Evolutionary conservation across 2,113 vertebrate genomes (phyloP).

Genomic region (Octodon degus): DNA sequence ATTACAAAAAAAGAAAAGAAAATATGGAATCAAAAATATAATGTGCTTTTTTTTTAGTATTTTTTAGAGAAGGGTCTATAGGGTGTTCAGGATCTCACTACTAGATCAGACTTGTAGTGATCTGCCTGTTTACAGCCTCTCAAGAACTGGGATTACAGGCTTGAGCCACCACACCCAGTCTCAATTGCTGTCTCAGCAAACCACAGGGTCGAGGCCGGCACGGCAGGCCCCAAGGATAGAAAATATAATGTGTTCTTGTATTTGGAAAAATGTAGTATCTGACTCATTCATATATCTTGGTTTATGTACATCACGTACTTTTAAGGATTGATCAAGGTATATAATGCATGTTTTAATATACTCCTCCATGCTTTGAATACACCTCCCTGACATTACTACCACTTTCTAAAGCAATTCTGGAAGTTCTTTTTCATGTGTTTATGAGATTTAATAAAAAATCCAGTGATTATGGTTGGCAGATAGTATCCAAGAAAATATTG

Average conservation of each 20-base stretch:
- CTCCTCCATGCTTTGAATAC: neutral
- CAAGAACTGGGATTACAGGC: too few species aligned
- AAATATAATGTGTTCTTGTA: neutral
- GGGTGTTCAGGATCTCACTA: too few species aligned
- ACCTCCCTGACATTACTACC: neutral
- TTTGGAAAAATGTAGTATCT: neutral
- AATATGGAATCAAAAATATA: neutral
- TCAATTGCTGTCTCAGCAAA: too few species aligned
- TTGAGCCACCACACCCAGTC: too few species aligned
- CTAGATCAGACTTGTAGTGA: too few species aligned
- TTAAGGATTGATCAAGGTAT: neutral
- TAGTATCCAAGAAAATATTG: too few species aligned
- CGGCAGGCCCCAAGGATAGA: too few species aligned
- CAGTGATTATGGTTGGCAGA: neutral
- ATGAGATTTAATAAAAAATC: neutral
- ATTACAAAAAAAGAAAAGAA: neutral
- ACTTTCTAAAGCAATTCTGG: neutral
- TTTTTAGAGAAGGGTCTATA: too few species aligned
- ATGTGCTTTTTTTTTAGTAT: too few species aligned
- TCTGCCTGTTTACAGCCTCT: too few species aligned
- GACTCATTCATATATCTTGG: neutral
- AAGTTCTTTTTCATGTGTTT: neutral
- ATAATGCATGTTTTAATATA: neutral
- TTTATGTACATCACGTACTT: neutral
- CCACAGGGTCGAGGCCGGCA: too few species aligned